These are phyloP conservation scores for Phragmatobia fuliginosa DNA, from an alignment of 2,888 invertebrate genomes.

Conservation along the genomic window DNA sequence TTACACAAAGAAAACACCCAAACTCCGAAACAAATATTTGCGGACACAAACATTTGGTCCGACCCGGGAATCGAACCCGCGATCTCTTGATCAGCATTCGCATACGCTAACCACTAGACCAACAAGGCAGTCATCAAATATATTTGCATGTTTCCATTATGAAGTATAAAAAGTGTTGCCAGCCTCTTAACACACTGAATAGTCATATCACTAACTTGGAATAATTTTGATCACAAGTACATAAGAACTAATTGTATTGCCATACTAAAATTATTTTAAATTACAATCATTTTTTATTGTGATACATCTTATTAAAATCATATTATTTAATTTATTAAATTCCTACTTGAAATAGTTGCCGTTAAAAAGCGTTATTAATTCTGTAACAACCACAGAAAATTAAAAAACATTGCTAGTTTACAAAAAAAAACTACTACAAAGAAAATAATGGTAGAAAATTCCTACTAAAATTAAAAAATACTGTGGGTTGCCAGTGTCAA, in stretches of 20 bases:
- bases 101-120: too few relatives aligned
- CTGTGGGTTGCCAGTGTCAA: constrained; percentile 48
- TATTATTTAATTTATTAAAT: constrained; percentile 29
- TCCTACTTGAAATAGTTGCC: constrained; percentile 49
- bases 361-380: constrained; percentile 22
- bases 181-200: constrained; percentile 29
- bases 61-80: too few relatives aligned
- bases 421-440: constrained; percentile 1
- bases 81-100: too few relatives aligned
- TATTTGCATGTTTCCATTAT: neutral
- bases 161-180: constrained; percentile 50
- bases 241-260: constrained; percentile 45
- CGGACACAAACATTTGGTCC: too few relatives aligned
- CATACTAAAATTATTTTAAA: constrained; percentile 21
- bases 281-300: constrained; percentile 16
- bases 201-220: constrained; percentile 46
- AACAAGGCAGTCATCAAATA: too few relatives aligned
- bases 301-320: constrained; percentile 33
- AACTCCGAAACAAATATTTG: too few relatives aligned
- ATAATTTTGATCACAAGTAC: constrained; percentile 46
- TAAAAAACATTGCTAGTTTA: constrained; percentile 29
- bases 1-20: too few relatives aligned
- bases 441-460: neutral
- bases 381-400: constrained; percentile 20
- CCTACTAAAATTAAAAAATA: constrained; percentile 26